Evolutionary conservation across 2,797 vertebrate genomes (phyloP), one percentile per base, ranked within the genome.

Genomic region (Coregonus ussuriensis): DNA sequence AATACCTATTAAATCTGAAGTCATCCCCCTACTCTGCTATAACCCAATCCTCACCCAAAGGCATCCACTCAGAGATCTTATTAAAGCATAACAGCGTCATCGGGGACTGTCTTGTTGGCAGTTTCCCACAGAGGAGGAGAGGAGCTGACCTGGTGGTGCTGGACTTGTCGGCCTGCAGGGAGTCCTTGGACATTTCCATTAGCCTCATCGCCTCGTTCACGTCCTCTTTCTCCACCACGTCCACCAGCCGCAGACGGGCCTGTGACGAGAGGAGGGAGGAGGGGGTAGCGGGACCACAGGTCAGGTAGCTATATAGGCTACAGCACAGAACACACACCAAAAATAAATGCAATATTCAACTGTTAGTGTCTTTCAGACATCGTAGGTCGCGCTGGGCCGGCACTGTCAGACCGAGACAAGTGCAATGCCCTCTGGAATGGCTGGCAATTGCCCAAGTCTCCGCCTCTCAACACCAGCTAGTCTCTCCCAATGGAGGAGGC

Each of bases 341-440:
- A 13, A 9, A 2, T 3, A 51, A 3, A 16, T 6, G 7, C 9
- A 13, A 21, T 18, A 11, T 6, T 18, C 51, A 25, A 31, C 7
- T 31, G 15, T 47, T 47, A 52, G 25, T n/a, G 15, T 54, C 29
- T 47, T 31, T 13, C 0, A n/a, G 63, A 35, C 54, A 59, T 33
- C 0, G 69, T 83, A 77, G 79, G 96, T 81, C 86, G 95, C 91
- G 93, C 90, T 95, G 93, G 94, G 95, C 96, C 96, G 95, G 95
- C 96, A 97, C 96, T 96, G 95, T 97, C 96, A 97, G 96, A 97
- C 96, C 95, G 96, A 97, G 96, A 97, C 96, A 96, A 97, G 96
- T 97, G 96, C 96, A 96, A 97, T 97, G 96, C 96, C 95, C 94
- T 93, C 87, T 93, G 93, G 92, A 91, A 95, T 90, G 91, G 93